Base-by-base conservation (phyloP, 2,888 invertebrate species). In the Apotomis betuletana region DNA sequence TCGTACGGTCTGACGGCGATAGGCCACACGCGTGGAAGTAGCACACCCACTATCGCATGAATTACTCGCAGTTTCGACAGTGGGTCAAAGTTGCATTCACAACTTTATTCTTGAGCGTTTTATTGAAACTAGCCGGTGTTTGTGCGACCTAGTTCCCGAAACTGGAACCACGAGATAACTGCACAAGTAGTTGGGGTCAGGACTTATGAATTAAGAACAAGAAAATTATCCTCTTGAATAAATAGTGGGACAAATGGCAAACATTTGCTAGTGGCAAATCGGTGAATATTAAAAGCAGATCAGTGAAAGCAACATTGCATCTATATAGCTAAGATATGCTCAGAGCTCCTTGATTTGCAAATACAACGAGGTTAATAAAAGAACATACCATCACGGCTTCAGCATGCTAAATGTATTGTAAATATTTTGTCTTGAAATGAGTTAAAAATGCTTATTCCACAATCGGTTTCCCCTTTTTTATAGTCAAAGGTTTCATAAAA, bases 71-170 rank as follows among this genome's bases (percentile, higher is more conserved):
- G 70, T 65, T 70, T 60, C 57, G 65, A 59, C 59, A 58, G 52
- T 64, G 13, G 65, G 60, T 65, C 70, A 70, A 52, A 64, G 69
- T 60, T 54, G 59, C 70, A 65, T 59, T 64, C 58, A 59, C 58
- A 49, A 67, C 60, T 52, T 67, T 63, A 59, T 68, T 63, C 68
- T 63, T 57, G 67, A 4, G 6, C 36, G 67, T 63, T 68, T 68
- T 54, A 59, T 58, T 46, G 44, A 38, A 60, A 54, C 60, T 44
- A 58, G 57, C 12, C n/a, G 57, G 57, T 46, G 54, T 59, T 52
- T 58, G 54, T 10, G 68, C 54, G 72, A 68, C 72, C 72, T 68
- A 72, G 15, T 57, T 68, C n/a, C 44, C 46, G 38, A 46, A 60
- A 68, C 58, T 52, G 58, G 67, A 38, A 58, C 67, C 68, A 52